A percentile compares a stretch with the other conserved stretches of the same genome.
Evolutionary conservation across 2,797 vertebrate genomes (phyloP).

Genomic region (Spizella passerina): DNA sequence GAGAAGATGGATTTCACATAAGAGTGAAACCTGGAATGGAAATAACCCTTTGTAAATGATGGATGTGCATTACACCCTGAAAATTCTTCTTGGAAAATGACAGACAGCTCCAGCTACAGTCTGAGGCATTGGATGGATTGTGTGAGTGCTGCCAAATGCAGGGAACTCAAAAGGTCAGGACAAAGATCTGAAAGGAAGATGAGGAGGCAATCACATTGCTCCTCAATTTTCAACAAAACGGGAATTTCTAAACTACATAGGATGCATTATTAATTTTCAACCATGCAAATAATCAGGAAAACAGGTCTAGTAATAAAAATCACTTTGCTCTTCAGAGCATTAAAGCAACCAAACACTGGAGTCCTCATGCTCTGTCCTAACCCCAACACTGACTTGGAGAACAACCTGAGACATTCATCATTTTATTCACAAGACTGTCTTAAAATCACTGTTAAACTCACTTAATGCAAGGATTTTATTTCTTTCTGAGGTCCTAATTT

Average conservation of each 20-base stretch:
- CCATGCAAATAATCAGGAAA: not conserved
- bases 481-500: not conserved
- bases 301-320: not conserved
- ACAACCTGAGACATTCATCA: not conserved
- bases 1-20: not conserved
- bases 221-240: not conserved
- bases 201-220: not conserved
- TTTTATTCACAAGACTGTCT: not conserved
- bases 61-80: not conserved
- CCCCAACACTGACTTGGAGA: not conserved
- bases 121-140: not conserved
- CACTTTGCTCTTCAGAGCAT: not conserved
- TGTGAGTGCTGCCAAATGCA: not conserved
- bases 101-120: not conserved
- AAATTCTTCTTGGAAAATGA: not conserved
- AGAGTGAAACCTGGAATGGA: not conserved
- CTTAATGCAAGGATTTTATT: not conserved
- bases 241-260: not conserved
- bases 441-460: not conserved
- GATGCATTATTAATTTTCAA: not conserved
- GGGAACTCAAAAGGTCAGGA: not conserved
- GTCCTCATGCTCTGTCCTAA: not conserved
- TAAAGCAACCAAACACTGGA: not conserved
- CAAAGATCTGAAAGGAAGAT: not conserved
- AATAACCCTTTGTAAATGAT: not conserved